A percentile compares a stretch with the other conserved stretches of the same genome.
Evolutionary conservation across 2,113 vertebrate genomes (phyloP).

Genomic region (Planiliza haematocheilus): DNA sequence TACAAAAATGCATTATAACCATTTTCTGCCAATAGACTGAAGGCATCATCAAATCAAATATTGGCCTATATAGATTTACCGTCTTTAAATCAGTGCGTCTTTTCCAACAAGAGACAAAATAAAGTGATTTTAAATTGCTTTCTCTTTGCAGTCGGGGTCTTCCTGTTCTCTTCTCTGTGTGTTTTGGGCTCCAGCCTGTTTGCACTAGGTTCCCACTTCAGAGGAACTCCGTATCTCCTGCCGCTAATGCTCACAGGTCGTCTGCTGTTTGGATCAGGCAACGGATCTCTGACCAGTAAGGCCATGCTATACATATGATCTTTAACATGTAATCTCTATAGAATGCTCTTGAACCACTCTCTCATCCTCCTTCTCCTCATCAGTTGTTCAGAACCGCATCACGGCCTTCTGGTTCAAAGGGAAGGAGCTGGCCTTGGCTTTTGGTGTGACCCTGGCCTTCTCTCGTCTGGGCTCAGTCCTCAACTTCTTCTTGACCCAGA

Average conservation of each 20-base stretch:
- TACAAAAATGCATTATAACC: too few species aligned
- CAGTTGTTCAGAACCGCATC: constrained; percentile 88
- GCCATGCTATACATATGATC: background rate
- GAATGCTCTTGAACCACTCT: background rate
- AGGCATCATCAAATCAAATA: too few species aligned
- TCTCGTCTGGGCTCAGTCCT: constrained; percentile 86
- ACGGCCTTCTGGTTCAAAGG: constrained; percentile 89
- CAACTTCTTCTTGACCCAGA: constrained; percentile 88
- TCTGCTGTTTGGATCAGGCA: constrained; percentile 87
- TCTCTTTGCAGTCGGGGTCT: constrained; percentile 80
- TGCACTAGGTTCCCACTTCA: constrained; percentile 88
- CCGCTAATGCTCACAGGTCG: constrained; percentile 87
- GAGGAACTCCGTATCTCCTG: constrained; percentile 84
- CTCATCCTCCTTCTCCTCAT: background rate
- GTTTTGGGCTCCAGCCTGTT: constrained; percentile 86
- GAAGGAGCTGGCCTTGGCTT: constrained; percentile 87
- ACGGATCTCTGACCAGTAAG: constrained; percentile 87
- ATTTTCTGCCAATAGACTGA: too few species aligned
- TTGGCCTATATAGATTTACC: too few species aligned
- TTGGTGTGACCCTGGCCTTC: constrained; percentile 85
- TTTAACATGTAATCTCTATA: rapidly evolving
- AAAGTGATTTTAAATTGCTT: background rate
- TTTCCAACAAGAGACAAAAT: too few species aligned
- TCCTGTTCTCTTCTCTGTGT: constrained; percentile 86
- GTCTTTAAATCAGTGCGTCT: background rate